phyloP scores from a whole-genome alignment of 2,113 vertebrate genomes.

The Leptobrachium ailaonicum region DNA sequence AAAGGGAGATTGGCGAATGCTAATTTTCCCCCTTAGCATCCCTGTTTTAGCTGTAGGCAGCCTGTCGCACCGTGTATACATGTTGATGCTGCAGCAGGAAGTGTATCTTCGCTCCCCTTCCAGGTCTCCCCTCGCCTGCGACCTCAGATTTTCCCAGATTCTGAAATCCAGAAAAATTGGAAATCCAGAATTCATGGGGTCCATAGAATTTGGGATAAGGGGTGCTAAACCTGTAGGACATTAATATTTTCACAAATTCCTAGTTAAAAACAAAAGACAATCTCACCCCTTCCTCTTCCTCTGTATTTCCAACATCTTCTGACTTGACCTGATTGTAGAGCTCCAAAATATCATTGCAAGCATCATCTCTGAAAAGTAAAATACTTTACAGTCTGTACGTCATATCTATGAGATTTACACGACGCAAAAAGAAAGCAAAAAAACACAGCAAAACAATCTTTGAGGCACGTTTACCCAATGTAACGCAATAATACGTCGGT shows the following conservation, averaged over 20 bases:
- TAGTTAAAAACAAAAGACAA: not conserved
- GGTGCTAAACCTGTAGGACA: no score
- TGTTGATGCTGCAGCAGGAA: no score
- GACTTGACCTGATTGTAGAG: conserved; percentile 85
- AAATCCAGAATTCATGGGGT: no score
- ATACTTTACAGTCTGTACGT: not conserved
- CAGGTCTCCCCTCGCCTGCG: no score
- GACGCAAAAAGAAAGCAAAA: not conserved
- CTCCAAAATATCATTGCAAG: conserved; percentile 87
- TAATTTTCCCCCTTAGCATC: no score
- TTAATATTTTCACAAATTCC: not conserved
- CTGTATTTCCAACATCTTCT: conserved; percentile 82
- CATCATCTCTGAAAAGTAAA: conserved; percentile 82
- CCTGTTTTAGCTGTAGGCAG: no score
- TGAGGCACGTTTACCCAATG: conserved; percentile 78
- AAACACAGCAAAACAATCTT: not conserved
- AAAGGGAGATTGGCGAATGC: no score
- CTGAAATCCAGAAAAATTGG: no score
- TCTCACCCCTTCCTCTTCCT: conserved; percentile 78
- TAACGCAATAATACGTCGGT: conserved; percentile 91
- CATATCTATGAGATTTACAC: not conserved
- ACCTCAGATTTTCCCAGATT: no score
- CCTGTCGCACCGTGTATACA: no score
- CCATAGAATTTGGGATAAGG: no score
- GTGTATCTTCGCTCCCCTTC: no score